These are phyloP conservation scores for Gallinago nigripennis DNA, from an alignment of 2,797 vertebrate species.

Conservation along the genomic window DNA sequence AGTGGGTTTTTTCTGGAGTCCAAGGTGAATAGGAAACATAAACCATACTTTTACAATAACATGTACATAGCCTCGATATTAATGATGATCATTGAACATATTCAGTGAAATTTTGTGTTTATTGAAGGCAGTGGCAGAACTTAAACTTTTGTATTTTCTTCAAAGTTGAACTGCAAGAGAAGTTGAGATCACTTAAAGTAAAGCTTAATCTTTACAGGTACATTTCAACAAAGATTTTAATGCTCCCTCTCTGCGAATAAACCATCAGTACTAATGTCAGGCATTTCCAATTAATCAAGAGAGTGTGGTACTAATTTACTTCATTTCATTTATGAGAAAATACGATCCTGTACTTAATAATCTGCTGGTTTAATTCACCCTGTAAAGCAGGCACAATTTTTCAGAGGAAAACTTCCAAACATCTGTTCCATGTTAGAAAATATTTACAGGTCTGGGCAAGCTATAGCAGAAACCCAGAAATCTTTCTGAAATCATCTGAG, in stretches of 20 bases:
- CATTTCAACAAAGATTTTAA: background rate
- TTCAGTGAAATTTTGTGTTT: background rate
- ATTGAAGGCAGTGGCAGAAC: background rate
- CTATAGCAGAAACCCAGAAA: background rate
- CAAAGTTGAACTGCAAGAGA: background rate
- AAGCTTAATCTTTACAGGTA: background rate
- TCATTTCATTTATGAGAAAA: background rate
- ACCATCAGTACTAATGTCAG: background rate
- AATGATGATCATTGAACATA: background rate
- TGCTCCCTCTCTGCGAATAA: background rate
- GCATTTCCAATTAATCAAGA: background rate
- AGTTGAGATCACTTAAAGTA: background rate
- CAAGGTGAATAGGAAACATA: background rate
- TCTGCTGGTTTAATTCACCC: background rate
- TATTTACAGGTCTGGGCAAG: background rate
- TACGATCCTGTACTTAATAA: background rate
- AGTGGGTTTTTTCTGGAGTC: rapidly evolving
- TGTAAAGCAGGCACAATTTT: background rate
- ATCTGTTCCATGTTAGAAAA: background rate
- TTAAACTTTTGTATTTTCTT: background rate
- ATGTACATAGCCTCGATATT: background rate
- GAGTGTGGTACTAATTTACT: background rate
- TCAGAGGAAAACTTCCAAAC: background rate
- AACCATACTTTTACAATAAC: background rate
- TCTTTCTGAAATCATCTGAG: background rate